These are phyloP conservation scores for Cyphomyrmex costatus DNA, from an alignment of 1,140 invertebrate species.

Conservation along the genomic window DNA sequence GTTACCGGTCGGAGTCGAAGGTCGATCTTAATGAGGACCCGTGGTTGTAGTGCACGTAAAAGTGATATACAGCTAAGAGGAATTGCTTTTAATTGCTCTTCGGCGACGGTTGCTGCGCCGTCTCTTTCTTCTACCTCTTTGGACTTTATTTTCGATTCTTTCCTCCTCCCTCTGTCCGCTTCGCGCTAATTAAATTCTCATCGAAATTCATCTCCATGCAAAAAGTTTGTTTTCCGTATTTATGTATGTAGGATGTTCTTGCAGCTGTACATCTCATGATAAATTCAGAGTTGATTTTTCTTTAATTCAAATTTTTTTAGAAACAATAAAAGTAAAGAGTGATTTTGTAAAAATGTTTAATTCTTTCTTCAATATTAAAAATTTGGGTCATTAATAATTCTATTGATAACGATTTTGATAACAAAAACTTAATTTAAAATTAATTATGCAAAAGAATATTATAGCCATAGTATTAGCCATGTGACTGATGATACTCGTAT, in stretches of 20 bases:
- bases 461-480: background rate
- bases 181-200: slow-evolving; percentile 51
- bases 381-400: background rate
- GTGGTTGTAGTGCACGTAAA: slow-evolving; percentile 66
- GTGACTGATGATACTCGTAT: background rate
- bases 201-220: slow-evolving; percentile 11
- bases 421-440: slow-evolving; percentile 31
- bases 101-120: slow-evolving; percentile 46
- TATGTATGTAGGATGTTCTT: background rate
- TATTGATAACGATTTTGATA: slow-evolving; percentile 13
- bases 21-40: slow-evolving; percentile 75
- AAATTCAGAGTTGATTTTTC: background rate
- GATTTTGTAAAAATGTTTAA: background rate
- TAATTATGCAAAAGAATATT: background rate
- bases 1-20: slow-evolving; percentile 73
- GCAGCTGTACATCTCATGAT: background rate
- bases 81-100: slow-evolving; percentile 75
- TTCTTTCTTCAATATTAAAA: background rate
- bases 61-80: slow-evolving; percentile 72
- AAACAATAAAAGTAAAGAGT: background rate
- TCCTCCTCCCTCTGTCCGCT: background rate
- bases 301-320: background rate
- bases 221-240: slow-evolving; percentile 4
- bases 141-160: slow-evolving; percentile 31
- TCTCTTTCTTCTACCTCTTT: slow-evolving; percentile 17